These are phyloP conservation scores for Aphidius ervi DNA, from an alignment of 1,140 invertebrate genomes.

Conservation along the genomic window DNA sequence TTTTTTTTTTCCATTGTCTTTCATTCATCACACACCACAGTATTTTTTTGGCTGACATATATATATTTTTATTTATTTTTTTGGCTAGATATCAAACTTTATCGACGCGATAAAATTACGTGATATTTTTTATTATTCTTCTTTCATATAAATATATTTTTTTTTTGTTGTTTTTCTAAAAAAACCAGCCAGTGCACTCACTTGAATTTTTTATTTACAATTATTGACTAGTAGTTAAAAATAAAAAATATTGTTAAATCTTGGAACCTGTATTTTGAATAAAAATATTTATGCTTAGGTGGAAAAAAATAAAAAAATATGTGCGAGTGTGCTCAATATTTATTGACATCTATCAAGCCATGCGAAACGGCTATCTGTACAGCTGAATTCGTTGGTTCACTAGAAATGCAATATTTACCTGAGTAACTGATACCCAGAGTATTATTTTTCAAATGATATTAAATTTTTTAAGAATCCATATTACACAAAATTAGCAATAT, in stretches of 20 bases:
- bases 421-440: conserved; percentile 13
- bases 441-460: conserved; percentile 19
- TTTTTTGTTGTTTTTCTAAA: too few species aligned
- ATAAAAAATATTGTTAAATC: background rate
- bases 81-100: too few species aligned
- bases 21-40: too few species aligned
- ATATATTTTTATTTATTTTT: too few species aligned
- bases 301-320: background rate
- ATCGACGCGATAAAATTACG: too few species aligned
- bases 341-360: too few species aligned
- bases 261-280: background rate
- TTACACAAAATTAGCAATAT: background rate
- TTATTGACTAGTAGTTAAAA: background rate
- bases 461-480: conserved; percentile 16
- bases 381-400: background rate
- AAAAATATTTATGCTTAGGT: background rate
- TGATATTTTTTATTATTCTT: too few species aligned
- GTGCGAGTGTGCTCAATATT: too few species aligned
- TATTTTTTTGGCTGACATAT: too few species aligned
- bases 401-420: conserved; percentile 20
- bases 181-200: too few species aligned
- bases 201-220: background rate
- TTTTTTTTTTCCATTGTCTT: too few species aligned
- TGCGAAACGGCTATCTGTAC: conserved; percentile 12
- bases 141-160: too few species aligned